A percentile compares a stretch with the other conserved stretches of the same genome.
phyloP scores from a whole-genome alignment of 2,113 vertebrate genomes.

The Zosterops pallidus region DNA sequence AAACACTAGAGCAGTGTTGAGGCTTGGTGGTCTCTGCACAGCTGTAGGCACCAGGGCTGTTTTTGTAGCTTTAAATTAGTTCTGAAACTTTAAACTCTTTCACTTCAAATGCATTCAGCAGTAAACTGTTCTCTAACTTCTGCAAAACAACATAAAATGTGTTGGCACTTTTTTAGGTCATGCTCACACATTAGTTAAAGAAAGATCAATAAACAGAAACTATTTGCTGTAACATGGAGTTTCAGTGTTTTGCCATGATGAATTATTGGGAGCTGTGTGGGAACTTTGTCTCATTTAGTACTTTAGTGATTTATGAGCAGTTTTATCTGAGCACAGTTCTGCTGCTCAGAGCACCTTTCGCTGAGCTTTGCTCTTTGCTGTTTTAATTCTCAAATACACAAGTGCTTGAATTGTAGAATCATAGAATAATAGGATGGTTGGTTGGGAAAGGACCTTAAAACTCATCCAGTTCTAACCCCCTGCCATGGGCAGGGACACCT shows the following conservation, averaged over 20 bases:
- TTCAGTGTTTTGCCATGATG: background rate
- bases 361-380: background rate
- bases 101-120: background rate
- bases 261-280: background rate
- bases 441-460: background rate
- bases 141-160: background rate
- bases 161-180: background rate
- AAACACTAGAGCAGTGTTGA: accelerated
- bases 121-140: background rate
- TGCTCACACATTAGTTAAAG: background rate
- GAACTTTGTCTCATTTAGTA: background rate
- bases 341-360: background rate
- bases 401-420: background rate
- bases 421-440: background rate
- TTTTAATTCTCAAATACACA: background rate
- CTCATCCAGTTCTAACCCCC: background rate
- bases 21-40: background rate
- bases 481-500: background rate
- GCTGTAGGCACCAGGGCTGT: background rate
- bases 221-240: background rate
- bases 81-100: background rate
- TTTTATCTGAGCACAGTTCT: background rate
- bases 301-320: background rate
- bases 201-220: background rate
- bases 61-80: background rate